Evolutionary conservation across 2,797 vertebrate species (phyloP).

Genomic region (Psittacula derbiana): DNA sequence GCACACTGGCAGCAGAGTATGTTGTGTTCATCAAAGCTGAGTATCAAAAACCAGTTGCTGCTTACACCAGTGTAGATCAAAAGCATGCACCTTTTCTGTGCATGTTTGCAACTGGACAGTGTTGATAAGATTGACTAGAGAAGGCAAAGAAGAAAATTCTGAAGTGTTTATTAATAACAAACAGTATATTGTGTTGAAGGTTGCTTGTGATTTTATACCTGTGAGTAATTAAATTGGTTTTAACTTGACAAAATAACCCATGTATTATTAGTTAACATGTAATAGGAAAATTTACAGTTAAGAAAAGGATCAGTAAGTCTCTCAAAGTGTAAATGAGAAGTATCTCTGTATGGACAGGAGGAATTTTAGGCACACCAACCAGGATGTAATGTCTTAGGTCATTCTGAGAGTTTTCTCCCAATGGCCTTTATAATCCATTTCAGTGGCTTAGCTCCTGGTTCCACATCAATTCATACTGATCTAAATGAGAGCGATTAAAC

Average conservation of each 20-base stretch:
- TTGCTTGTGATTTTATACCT: not conserved
- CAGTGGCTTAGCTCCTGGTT: not conserved
- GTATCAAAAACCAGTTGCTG: not conserved
- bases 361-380: not conserved
- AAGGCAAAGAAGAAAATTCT: not conserved
- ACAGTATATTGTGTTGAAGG: not conserved
- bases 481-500: not conserved
- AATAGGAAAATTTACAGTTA: not conserved
- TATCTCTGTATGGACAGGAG: not conserved
- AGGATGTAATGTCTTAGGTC: not conserved
- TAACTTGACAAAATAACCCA: not conserved
- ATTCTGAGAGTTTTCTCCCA: not conserved
- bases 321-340: not conserved
- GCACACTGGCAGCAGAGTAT: conserved; percentile 88
- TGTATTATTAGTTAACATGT: not conserved
- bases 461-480: not conserved
- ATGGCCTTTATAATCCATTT: not conserved
- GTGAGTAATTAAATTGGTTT: not conserved
- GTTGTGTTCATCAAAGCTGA: conserved; percentile 56
- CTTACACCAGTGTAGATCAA: not conserved
- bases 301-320: not conserved
- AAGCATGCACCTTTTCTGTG: not conserved
- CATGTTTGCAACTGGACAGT: not conserved
- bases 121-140: not conserved
- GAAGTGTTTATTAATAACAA: not conserved